Evolutionary conservation across 1,140 invertebrate genomes (phyloP), one percentile per base, ranked within the genome.

Genomic region (Maniola jurtina): DNA sequence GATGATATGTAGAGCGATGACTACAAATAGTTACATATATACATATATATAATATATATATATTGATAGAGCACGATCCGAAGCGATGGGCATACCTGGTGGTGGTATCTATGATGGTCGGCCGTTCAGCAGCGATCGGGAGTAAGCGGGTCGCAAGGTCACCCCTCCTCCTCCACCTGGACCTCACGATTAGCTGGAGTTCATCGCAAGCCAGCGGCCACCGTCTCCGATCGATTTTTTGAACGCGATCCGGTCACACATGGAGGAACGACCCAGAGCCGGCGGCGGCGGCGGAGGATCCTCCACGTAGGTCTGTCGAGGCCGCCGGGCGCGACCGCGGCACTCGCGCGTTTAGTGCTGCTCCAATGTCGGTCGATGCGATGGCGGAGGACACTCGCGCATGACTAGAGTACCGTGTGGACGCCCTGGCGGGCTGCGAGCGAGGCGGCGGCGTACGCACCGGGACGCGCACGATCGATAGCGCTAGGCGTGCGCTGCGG

Each of bases 281-380:
- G 75, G 72, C 75, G 76, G 72, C 78, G 73, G 76, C 75, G 74
- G 66, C 74, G 65, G 71, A 67, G 71, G 71, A 73, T 72, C 71
- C 73, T 75, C 35, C 71, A 66, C 74, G 75, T 73, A 72, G 71
- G 68, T 75, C 66, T 61, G 75, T 71, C 72, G 72, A 71, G 70
- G 75, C 79, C 75, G 80, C 75, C 79, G 79, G 78, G 79, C 76
- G 77, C 84, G 82, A 79, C 81, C 77, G 82, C 79, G 78, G 75
- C 79, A 79, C 76, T 80, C 82, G 81, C 84, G 84, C 84, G 81
- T 82, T 78, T 87, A 81, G 76, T 82, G 66, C 74, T 61, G 72
- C 77, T 80, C 72, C 75, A 73, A 73, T 75, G 66, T 79, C 73
- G 81, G 82, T 84, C 81, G 84, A 83, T 84, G 79, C 77, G 78